A percentile compares a stretch with the other conserved stretches of the same genome.
Conservation (phyloP, 1,140 invertebrate genomes). For the Contarinia nasturtii region DNA sequence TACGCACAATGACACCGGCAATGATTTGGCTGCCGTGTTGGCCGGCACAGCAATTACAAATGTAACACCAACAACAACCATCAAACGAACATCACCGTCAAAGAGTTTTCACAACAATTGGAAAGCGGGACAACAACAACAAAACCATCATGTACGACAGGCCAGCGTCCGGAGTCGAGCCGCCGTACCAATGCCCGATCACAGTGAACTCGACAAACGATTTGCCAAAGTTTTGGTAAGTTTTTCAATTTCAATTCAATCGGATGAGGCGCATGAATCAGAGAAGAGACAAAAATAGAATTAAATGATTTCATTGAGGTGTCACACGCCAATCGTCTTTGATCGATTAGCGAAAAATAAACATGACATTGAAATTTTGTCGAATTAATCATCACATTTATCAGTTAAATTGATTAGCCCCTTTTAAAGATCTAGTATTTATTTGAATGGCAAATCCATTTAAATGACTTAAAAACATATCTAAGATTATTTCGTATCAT, state of each 20-base stretch:
- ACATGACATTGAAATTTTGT: not conserved
- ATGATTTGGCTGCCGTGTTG: too few relatives aligned
- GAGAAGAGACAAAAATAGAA: not conserved
- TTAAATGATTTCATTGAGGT: not conserved
- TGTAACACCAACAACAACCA: too few relatives aligned
- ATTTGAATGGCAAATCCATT: too few relatives aligned
- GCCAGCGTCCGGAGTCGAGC: slow-evolving; percentile 51
- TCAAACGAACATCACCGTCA: not conserved
- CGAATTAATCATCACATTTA: too few relatives aligned
- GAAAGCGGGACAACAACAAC: slow-evolving; percentile 37
- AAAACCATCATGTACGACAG: slow-evolving; percentile 41
- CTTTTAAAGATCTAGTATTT: too few relatives aligned
- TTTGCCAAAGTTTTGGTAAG: slow-evolving; percentile 89
- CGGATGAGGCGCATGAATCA: not conserved
- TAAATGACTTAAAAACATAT: too few relatives aligned
- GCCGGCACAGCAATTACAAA: too few relatives aligned
- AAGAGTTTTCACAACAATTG: not conserved
- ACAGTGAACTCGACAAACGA: slow-evolving; percentile 68
- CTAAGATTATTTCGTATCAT: too few relatives aligned
- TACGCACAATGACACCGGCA: too few relatives aligned
- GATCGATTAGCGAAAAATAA: not conserved
- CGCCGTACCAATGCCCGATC: slow-evolving; percentile 76
- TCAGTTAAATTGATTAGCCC: too few relatives aligned
- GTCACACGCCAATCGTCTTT: not conserved
- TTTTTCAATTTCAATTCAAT: slow-evolving; percentile 1